A percentile compares a stretch with the other conserved stretches of the same genome.
These are phyloP conservation scores for Onychostruthus taczanowskii DNA, from an alignment of 2,113 vertebrate genomes.

Conservation along the genomic window DNA sequence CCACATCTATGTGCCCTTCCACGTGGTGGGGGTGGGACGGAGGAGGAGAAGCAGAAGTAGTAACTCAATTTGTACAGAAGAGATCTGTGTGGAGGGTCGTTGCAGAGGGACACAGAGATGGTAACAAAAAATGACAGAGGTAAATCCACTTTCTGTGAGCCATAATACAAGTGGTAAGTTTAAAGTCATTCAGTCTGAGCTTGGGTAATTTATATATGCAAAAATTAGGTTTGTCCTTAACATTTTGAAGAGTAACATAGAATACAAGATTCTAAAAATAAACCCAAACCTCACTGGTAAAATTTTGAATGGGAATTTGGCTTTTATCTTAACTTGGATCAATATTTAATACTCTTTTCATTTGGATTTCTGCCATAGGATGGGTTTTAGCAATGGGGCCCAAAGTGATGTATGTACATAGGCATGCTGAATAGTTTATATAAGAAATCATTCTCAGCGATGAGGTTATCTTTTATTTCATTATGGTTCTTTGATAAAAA, in stretches of 20 bases:
- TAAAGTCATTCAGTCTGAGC: neutral
- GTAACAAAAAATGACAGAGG: neutral
- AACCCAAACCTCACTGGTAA: neutral
- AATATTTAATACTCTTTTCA: neutral
- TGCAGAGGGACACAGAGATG: fast-evolving
- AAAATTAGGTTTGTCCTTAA: neutral
- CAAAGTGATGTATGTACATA: neutral
- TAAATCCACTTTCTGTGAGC: neutral
- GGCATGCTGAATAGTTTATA: neutral
- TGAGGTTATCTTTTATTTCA: neutral
- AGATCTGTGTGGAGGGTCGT: too few species aligned
- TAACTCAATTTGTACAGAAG: neutral
- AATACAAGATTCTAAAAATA: neutral
- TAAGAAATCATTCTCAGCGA: neutral
- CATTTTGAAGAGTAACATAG: neutral
- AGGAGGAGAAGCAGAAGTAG: neutral
- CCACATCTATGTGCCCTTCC: neutral
- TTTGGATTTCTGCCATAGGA: neutral
- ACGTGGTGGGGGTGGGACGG: fast-evolving
- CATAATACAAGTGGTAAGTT: neutral
- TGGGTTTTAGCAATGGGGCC: neutral
- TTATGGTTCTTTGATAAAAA: neutral
- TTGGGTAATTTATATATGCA: neutral
- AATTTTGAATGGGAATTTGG: neutral
- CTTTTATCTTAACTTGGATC: neutral